A percentile compares a stretch with the other conserved stretches of the same genome.
Conservation (phyloP, 1,140 invertebrate species). For the Drosophila subpulchrella region DNA sequence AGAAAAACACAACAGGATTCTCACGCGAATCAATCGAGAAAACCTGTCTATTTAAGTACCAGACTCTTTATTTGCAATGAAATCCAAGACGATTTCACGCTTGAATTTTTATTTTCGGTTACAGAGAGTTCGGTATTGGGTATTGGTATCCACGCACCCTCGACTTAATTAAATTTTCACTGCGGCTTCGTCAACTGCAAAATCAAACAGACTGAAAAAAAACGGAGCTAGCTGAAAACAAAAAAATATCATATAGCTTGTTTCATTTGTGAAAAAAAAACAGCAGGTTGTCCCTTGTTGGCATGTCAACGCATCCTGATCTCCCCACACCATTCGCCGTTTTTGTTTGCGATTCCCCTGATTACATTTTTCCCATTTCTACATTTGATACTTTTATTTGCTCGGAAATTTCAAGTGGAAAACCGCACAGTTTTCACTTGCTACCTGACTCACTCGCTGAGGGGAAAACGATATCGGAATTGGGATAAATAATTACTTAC, state of each 20-base stretch:
- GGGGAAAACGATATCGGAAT: background rate
- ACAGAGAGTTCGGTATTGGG: slow-evolving; percentile 28
- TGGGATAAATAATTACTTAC: background rate
- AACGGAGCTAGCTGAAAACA: slow-evolving; percentile 16
- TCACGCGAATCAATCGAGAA: slow-evolving; percentile 73
- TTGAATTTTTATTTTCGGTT: slow-evolving; percentile 50
- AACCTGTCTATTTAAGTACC: slow-evolving; percentile 51
- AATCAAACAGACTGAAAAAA: slow-evolving; percentile 60
- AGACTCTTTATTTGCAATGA: slow-evolving; percentile 74
- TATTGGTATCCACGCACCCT: slow-evolving; percentile 42
- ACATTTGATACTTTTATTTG: slow-evolving; percentile 80
- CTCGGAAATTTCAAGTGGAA: slow-evolving; percentile 57
- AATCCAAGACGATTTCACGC: slow-evolving; percentile 74
- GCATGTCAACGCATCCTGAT: slow-evolving; percentile 67
- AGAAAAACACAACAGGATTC: slow-evolving; percentile 72
- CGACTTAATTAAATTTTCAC: slow-evolving; percentile 82
- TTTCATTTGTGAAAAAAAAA: slow-evolving; percentile 59
- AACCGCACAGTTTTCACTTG: slow-evolving; percentile 67
- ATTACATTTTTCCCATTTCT: slow-evolving; percentile 62
- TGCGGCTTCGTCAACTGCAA: slow-evolving; percentile 75
- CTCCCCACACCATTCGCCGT: background rate
- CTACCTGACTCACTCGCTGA: slow-evolving; percentile 27
- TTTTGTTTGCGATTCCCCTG: slow-evolving; percentile 72
- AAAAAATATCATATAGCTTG: slow-evolving; percentile 82
- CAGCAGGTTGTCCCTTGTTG: slow-evolving; percentile 59